Evolutionary conservation across 1,140 invertebrate genomes (phyloP).

Genomic region (Littorina saxatilis): DNA sequence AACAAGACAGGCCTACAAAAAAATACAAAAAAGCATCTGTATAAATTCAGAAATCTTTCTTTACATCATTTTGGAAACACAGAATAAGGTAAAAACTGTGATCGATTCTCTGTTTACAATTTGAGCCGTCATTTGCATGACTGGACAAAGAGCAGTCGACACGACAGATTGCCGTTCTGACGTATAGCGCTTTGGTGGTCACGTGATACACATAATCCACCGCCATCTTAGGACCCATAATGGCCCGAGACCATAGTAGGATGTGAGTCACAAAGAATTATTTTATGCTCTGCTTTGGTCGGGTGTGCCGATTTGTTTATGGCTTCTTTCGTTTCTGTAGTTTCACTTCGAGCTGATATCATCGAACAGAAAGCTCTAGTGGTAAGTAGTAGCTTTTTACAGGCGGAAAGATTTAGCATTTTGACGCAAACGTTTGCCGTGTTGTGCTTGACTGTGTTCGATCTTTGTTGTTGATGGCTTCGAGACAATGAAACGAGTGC

Average conservation of each 20-base stretch:
- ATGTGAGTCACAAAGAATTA: constrained; percentile 44
- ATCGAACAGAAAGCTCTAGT: not conserved
- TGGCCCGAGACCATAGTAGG: constrained; percentile 25
- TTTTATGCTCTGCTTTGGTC: constrained; percentile 18
- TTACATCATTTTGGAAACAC: no score
- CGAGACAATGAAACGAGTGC: constrained; percentile 3
- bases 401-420: not conserved
- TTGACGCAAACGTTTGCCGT: constrained; percentile 20
- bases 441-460: not conserved
- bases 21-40: no score
- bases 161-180: constrained; percentile 10
- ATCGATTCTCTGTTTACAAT: no score
- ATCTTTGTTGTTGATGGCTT: constrained; percentile 30
- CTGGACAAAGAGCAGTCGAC: no score
- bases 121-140: no score
- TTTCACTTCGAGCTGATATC: not conserved
- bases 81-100: no score
- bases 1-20: no score
- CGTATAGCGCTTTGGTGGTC: constrained; percentile 18
- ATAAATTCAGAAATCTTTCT: no score
- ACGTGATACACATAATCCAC: constrained; percentile 44
- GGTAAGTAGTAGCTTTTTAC: constrained; percentile 7
- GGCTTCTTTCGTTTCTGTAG: constrained; percentile 3
- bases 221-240: constrained; percentile 41
- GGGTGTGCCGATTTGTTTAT: constrained; percentile 21